Base-by-base conservation (phyloP, 2,888 invertebrate genomes). In the Cataglyphis cursor region DNA sequence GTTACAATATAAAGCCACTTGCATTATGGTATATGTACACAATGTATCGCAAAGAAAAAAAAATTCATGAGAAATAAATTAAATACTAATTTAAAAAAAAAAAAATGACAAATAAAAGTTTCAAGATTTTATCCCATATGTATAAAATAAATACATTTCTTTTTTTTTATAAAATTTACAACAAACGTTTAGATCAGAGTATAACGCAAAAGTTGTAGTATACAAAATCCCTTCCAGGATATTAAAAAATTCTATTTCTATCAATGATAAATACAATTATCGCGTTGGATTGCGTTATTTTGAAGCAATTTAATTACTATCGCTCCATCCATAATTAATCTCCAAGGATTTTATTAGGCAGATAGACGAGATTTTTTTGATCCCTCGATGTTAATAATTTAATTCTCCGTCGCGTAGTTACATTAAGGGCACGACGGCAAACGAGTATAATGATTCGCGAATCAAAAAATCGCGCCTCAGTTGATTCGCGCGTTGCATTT, bases 311-410 rank as follows among this genome's bases (percentile, higher is more conserved):
- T 21, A 24, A 68, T 59, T 68, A 68, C 41, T 44, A 9, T n/a
- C 57, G 31, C 28, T n/a, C 54, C 24, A 28, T 68, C 44, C 15
- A 41, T 18, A 15, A 78, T 78, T 57, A 31, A 31, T 68, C 41
- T 44, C 35, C 6, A 44, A 41, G 28, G 12, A 59, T 44, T 78
- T 68, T 54, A 31, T 68, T 68, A 15, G 1, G 15, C 21, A 24
- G 15, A 21, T 24, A 68, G 59, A 21, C 21, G 18, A 28, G 28
- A 68, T 59, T 35, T 44, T 59, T 48, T 35, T 35, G 44, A 21
- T 6, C 35, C 28, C 68, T 6, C 31, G 9, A 35, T 48, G 18
- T 70, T 80, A 80, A 80, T 80, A 80, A 80, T 24, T 70, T 80
- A 80, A 80, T 59, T 80, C 35, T 21, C 21, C 57, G 44, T 57